phyloP scores from a whole-genome alignment of 2,113 vertebrate genomes.

The Suncus etruscus region DNA sequence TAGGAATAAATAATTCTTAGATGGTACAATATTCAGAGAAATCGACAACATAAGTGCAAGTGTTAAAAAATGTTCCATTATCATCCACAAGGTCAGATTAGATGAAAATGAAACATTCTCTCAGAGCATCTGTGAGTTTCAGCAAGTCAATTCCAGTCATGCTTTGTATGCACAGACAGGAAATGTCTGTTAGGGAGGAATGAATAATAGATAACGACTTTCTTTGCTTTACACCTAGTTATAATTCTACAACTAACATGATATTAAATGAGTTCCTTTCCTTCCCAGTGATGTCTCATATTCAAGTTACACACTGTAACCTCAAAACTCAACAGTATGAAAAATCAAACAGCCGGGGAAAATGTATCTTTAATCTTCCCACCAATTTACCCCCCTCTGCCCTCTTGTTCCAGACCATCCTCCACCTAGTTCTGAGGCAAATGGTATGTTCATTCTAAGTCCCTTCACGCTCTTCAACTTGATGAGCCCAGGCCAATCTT shows the following conservation, averaged over 20 bases:
- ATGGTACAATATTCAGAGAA: constrained; percentile 52
- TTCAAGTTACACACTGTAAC: constrained; percentile 67
- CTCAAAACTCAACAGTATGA: constrained; percentile 74
- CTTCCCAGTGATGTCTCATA: constrained; percentile 69
- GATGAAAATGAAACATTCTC: constrained; percentile 75
- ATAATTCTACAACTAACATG: constrained; percentile 81
- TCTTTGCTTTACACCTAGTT: constrained; percentile 84
- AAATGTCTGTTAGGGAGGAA: constrained; percentile 78
- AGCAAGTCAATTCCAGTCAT: constrained; percentile 76
- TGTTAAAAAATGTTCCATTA: constrained; percentile 70
- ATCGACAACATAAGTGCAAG: constrained; percentile 1
- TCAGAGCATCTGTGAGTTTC: constrained; percentile 54
- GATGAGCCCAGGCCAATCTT: constrained; percentile 62
- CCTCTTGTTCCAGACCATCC: constrained; percentile 68
- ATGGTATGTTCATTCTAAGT: constrained; percentile 48
- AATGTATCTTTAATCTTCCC: constrained; percentile 78
- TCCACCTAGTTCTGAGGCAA: constrained; percentile 67
- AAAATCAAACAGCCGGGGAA: constrained; percentile 78
- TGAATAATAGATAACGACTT: constrained; percentile 84
- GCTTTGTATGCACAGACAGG: constrained; percentile 80
- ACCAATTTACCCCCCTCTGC: constrained; percentile 66
- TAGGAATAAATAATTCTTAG: constrained; percentile 53
- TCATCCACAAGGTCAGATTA: constrained; percentile 77
- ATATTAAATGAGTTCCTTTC: constrained; percentile 76
- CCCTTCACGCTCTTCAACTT: constrained; percentile 58